Evolutionary conservation across 2,113 vertebrate genomes (phyloP).

Genomic region (Cryptotis parvus): DNA sequence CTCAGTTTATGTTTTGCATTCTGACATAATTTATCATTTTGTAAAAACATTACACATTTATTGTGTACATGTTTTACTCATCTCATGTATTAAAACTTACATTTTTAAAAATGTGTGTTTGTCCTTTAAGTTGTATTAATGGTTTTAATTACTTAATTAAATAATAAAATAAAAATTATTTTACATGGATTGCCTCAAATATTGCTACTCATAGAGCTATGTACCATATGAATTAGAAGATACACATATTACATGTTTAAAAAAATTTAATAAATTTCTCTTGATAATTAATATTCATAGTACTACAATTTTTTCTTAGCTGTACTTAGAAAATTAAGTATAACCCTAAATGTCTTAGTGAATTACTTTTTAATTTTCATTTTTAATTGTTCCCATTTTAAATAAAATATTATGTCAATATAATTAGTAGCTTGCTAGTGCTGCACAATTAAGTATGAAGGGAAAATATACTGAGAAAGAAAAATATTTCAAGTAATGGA

Average conservation of each 20-base stretch:
- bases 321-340: constrained; percentile 19
- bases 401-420: background rate
- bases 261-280: constrained; percentile 1
- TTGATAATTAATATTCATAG: background rate
- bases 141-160: constrained; percentile 39
- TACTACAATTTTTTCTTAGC: background rate
- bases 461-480: background rate
- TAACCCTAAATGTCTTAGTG: background rate
- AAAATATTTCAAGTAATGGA: constrained; percentile 24
- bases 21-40: constrained; percentile 42
- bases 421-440: background rate
- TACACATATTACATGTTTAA: background rate
- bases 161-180: background rate
- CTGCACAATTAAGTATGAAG: background rate
- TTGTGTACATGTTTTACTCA: constrained; percentile 10
- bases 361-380: constrained; percentile 3
- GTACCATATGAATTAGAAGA: background rate
- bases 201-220: background rate
- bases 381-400: constrained; percentile 21
- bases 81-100: background rate
- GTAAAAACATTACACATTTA: constrained; percentile 44
- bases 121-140: constrained; percentile 52
- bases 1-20: constrained; percentile 46
- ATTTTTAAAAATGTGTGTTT: constrained; percentile 34
- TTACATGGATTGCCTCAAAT: constrained; percentile 34